phyloP scores from a whole-genome alignment of 2,113 vertebrate genomes.

The Nanorana parkeri region DNA sequence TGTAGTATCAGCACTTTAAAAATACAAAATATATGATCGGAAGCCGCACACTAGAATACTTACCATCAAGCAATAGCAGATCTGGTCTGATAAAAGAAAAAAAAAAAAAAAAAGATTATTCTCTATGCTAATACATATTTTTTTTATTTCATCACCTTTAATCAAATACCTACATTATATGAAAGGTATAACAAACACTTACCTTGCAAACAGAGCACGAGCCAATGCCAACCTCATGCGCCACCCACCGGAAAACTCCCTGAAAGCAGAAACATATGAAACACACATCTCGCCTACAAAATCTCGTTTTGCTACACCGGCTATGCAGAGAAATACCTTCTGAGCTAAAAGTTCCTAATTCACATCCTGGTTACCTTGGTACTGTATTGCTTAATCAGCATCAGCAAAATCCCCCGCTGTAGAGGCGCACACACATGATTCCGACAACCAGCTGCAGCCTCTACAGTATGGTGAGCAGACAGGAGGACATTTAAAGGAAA shows the following conservation, averaged over 20 bases:
- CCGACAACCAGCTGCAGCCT: no score
- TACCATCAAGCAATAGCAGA: constrained; percentile 93
- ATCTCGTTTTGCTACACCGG: no score
- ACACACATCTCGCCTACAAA: no score
- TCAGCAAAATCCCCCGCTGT: no score
- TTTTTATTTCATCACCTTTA: no score
- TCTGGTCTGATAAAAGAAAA: constrained; percentile 81
- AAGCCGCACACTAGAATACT: constrained; percentile 65
- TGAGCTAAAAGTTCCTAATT: no score
- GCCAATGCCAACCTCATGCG: constrained; percentile 96
- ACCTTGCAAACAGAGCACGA: constrained; percentile 93
- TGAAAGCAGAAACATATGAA: constrained; percentile 63
- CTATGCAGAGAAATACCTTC: no score
- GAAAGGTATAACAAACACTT: constrained; percentile 61
- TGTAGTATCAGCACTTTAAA: neutral
- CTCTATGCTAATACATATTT: neutral
- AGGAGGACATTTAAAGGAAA: no score
- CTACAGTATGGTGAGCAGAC: no score
- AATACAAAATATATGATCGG: neutral
- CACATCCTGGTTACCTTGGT: no score
- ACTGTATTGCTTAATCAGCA: no score
- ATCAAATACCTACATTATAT: neutral
- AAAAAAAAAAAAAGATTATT: neutral
- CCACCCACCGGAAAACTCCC: constrained; percentile 98
- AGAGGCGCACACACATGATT: no score